Conservation (phyloP, 2,113 vertebrate genomes). For the Myrmecophaga tridactyla region DNA sequence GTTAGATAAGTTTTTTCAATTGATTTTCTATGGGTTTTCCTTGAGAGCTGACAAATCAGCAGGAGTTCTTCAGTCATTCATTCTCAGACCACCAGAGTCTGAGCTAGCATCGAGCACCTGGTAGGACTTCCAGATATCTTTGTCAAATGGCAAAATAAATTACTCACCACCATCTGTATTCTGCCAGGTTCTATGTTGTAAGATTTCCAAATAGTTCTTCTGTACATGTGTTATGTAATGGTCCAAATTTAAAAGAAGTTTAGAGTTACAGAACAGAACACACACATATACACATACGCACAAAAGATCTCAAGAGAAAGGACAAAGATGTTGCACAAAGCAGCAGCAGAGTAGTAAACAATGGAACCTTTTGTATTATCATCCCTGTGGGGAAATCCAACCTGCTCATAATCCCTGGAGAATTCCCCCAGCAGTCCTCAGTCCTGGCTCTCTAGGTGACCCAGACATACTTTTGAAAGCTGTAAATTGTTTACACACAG, state of each 20-base stretch:
- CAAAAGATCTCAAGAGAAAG: not conserved
- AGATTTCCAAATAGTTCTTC: not conserved
- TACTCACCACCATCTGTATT: not conserved
- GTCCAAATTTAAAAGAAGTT: not conserved
- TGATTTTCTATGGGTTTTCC: not conserved
- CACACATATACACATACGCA: not conserved
- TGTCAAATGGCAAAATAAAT: not conserved
- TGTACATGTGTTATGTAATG: not conserved
- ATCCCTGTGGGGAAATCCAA: not conserved
- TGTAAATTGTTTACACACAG: constrained; percentile 28
- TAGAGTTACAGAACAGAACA: not conserved
- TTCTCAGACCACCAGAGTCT: accelerated
- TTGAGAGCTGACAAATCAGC: not conserved
- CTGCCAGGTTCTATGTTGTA: not conserved
- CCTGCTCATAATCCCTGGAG: not conserved
- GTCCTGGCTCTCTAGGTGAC: not conserved
- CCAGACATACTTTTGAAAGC: not conserved
- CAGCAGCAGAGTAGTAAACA: not conserved
- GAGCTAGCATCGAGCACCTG: accelerated
- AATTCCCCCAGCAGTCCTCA: accelerated
- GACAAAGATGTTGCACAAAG: not conserved
- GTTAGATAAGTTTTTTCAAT: accelerated
- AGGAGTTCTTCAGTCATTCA: not conserved
- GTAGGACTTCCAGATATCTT: not conserved
- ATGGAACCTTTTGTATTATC: not conserved